Percentiles rank a stretch among this genome's conserved stretches.
Evolutionary conservation across 2,888 invertebrate species (phyloP).

Genomic region (Minunthozetes semirufus): DNA sequence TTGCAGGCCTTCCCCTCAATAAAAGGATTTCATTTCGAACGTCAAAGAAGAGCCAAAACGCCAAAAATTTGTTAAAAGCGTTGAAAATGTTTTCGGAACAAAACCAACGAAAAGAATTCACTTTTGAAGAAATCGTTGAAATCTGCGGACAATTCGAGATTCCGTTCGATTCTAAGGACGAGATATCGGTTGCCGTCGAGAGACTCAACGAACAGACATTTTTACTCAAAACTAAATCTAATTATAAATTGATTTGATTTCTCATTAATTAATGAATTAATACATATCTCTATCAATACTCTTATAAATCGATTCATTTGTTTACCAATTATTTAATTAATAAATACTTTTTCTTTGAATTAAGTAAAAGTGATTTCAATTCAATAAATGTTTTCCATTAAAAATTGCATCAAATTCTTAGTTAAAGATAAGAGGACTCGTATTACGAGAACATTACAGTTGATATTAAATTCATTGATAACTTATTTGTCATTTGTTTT

Average conservation of each 20-base stretch:
- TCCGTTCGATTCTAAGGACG: constrained; percentile 4
- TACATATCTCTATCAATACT: too few relatives aligned
- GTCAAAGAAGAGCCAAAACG: constrained; percentile 63
- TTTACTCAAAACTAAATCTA: neutral
- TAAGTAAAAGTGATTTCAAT: too few relatives aligned
- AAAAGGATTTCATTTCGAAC: constrained; percentile 56
- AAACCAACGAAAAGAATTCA: constrained; percentile 64
- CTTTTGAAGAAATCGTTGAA: constrained; percentile 66
- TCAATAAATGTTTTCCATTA: too few relatives aligned
- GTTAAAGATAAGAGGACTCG: too few relatives aligned
- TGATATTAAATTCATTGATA: too few relatives aligned
- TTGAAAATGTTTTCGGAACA: constrained; percentile 61
- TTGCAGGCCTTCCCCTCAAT: constrained; percentile 55
- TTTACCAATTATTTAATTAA: too few relatives aligned
- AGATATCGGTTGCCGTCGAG: neutral
- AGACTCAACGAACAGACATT: neutral
- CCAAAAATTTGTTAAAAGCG: constrained; percentile 64
- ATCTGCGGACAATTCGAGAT: constrained; percentile 47
- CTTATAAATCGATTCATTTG: too few relatives aligned
- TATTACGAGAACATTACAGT: too few relatives aligned
- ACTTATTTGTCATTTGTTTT: too few relatives aligned
- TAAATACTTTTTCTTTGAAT: too few relatives aligned
- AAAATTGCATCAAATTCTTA: too few relatives aligned
- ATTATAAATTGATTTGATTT: constrained; percentile 13
- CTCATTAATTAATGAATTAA: too few relatives aligned